Conservation (phyloP, 2,113 vertebrate species). For the Oryzias melastigma region DNA sequence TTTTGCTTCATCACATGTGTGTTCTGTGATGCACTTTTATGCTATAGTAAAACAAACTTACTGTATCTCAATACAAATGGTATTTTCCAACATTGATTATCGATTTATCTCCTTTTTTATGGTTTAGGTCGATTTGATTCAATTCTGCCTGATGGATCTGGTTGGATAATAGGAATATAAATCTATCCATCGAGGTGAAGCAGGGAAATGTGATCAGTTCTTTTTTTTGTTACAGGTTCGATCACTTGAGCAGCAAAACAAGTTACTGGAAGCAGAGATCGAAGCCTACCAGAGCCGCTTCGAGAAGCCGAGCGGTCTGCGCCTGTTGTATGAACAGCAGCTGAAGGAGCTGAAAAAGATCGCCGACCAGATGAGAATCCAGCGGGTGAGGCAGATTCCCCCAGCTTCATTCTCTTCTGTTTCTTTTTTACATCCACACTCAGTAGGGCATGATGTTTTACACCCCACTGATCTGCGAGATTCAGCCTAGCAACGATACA, state of each 20-base stretch:
- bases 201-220: not conserved
- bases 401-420: not conserved
- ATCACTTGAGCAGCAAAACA: constrained; percentile 71
- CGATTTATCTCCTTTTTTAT: too few species aligned
- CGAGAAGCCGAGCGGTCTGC: constrained; percentile 63
- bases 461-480: constrained; percentile 44
- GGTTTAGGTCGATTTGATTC: too few species aligned
- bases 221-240: constrained; percentile 66
- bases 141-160: too few species aligned
- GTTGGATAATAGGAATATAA: too few species aligned
- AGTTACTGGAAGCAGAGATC: constrained; percentile 65
- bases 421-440: constrained; percentile 12
- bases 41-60: too few species aligned
- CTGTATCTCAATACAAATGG: too few species aligned
- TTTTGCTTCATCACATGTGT: too few species aligned
- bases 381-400: constrained; percentile 58
- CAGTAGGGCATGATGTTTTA: constrained; percentile 32
- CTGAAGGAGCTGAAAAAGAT: constrained; percentile 70
- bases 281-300: constrained; percentile 64
- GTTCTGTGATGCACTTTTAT: too few species aligned
- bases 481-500: constrained; percentile 43
- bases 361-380: constrained; percentile 71
- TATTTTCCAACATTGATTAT: too few species aligned
- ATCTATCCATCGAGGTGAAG: not conserved
- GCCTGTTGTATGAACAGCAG: constrained; percentile 72